phyloP scores from a whole-genome alignment of 2,113 vertebrate genomes.

The Sitta europaea region DNA sequence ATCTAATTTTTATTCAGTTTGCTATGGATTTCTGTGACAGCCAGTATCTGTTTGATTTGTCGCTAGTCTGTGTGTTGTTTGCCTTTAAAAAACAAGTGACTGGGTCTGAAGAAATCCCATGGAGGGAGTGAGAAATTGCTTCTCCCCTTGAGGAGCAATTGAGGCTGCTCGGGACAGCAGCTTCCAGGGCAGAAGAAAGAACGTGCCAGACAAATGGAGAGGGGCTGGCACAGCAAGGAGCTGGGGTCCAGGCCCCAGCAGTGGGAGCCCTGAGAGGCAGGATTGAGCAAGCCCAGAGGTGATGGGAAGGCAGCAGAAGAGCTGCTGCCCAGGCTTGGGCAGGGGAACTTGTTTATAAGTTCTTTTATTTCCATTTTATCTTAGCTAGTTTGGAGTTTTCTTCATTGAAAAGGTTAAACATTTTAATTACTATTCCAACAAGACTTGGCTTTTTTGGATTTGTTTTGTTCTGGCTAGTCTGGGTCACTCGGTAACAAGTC shows the following conservation, averaged over 20 bases:
- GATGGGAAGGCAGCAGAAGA: neutral
- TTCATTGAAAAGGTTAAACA: neutral
- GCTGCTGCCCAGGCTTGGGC: neutral
- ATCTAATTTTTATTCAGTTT: neutral
- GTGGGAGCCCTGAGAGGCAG: neutral
- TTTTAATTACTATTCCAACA: neutral
- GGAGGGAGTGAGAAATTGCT: conserved; percentile 31
- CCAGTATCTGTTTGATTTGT: conserved; percentile 15
- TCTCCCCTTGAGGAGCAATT: conserved; percentile 40
- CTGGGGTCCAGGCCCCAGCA: neutral
- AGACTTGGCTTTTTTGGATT: neutral
- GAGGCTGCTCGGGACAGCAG: neutral
- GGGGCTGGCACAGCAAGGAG: conserved; percentile 14
- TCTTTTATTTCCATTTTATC: neutral
- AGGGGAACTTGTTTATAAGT: neutral
- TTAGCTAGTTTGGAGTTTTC: neutral
- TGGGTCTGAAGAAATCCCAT: conserved; percentile 16
- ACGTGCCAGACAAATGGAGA: neutral
- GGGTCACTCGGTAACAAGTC: neutral
- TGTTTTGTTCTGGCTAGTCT: neutral
- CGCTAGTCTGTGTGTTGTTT: neutral
- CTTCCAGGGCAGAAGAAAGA: conserved; percentile 38
- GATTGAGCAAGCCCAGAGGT: conserved; percentile 15
- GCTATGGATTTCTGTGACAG: neutral
- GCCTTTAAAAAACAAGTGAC: neutral